Percentiles rank a stretch among this genome's conserved stretches.
These are phyloP conservation scores for Drosophila punjabiensis DNA, from an alignment of 1,140 invertebrate species.

Conservation along the genomic window DNA sequence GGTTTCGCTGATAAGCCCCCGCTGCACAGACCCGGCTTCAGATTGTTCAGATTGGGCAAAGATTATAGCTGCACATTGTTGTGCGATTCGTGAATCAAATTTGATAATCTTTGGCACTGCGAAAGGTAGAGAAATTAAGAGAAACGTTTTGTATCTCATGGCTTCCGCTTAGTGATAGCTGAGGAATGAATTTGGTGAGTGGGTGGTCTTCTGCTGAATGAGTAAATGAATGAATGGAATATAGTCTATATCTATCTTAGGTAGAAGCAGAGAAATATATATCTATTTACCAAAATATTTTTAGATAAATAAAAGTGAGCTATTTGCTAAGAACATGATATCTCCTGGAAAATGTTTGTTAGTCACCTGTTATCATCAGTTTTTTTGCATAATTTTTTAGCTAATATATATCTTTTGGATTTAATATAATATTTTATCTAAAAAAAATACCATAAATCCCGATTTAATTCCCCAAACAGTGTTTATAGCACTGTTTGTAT, in stretches of 20 bases:
- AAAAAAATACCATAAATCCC: background rate
- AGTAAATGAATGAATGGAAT: conserved; percentile 41
- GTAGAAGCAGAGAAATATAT: background rate
- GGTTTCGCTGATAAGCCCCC: conserved; percentile 64
- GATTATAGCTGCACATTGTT: conserved; percentile 33
- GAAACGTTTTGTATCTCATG: conserved; percentile 11
- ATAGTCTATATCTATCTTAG: background rate
- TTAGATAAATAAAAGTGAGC: background rate
- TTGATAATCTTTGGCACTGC: conserved; percentile 30
- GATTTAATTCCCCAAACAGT: background rate
- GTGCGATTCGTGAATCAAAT: conserved; percentile 50
- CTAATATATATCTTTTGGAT: background rate
- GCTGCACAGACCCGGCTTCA: conserved; percentile 11
- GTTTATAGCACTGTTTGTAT: conserved; percentile 1
- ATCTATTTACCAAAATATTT: background rate
- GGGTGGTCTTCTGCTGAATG: background rate
- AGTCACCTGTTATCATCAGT: background rate
- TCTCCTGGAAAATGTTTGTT: background rate
- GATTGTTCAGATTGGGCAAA: conserved; percentile 34
- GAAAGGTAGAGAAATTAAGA: conserved; percentile 14
- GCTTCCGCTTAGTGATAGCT: conserved; percentile 30
- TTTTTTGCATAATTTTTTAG: background rate
- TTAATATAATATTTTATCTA: background rate
- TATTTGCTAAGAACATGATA: background rate
- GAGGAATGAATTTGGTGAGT: background rate